Evolutionary conservation across 2,797 vertebrate species (phyloP), one percentile per base, ranked within the genome.

Genomic region (Aplochiton taeniatus): DNA sequence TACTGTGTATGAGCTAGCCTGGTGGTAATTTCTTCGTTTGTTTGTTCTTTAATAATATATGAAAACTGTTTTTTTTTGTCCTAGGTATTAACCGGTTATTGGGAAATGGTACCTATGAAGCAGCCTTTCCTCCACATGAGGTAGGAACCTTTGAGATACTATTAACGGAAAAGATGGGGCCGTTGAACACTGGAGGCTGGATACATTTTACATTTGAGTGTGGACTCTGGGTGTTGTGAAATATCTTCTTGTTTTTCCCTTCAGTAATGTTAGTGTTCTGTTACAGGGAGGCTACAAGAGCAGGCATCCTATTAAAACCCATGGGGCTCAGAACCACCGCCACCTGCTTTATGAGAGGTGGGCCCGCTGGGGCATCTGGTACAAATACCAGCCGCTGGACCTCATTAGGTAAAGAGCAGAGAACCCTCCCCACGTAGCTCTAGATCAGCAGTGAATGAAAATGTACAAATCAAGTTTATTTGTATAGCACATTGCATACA

Each of bases 281-380:
- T 31, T 31, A 6, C 31, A 31, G 98, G 98, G 97, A 31, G 93
- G 96, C 61, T 94, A 99, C 79, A 97, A 97, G 79, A 98, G 97
- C 84, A 93, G 91, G 61, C 96, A 96, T 70, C 95, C 96, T 4
- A 98, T 98, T 77, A 96, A 98, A 90, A 98, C 96, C 0, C 96
- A 99, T 0, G 98, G 98, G 11, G 95, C 96, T 58, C 95, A 98
- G 83, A 99, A 99, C 83, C 96, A 98, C 82, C 92, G 98, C 16
- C 98, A 98, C 74, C 92, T 99, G 9, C 90, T 99, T n/a, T 99
- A 98, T 17, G 97, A 99, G 81, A 94, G 96, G 4, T 99, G 98
- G 98, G 98, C 98, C 64, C 95, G 96, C 59, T 99, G 98, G 98
- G 97, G 98, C 9, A 98, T 99, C 86, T 99, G 98, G 98, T 99